Evolutionary conservation across 92 coral and sea anemone species (phyloP).

Genomic region (Zoanthus sansibaricus): DNA sequence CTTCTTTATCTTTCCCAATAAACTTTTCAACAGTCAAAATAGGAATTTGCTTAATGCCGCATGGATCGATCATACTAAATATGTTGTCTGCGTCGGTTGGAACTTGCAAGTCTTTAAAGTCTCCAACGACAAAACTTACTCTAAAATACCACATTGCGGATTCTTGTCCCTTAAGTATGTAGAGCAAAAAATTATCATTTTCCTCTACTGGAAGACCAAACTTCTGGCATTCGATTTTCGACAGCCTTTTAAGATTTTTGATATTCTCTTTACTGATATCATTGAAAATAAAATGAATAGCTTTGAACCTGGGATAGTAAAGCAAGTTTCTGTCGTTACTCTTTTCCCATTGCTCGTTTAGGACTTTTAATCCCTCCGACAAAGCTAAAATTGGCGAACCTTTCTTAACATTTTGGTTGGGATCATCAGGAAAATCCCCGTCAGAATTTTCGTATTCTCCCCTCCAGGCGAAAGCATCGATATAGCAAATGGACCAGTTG

Average conservation of each 20-base stretch:
- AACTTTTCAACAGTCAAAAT: background rate
- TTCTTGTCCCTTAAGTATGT: background rate
- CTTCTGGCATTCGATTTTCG: background rate
- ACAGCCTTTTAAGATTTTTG: background rate
- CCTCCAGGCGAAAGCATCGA: conserved; percentile 27
- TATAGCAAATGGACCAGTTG: conserved; percentile 17
- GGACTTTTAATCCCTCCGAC: background rate
- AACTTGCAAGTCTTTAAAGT: background rate
- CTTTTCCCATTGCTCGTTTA: background rate
- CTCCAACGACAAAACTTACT: conserved; percentile 14
- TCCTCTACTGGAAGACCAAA: background rate
- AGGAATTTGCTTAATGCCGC: conserved; percentile 27
- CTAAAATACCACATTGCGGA: background rate
- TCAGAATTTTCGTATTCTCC: background rate
- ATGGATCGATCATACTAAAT: conserved; percentile 25
- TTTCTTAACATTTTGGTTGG: too few species aligned
- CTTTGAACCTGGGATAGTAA: background rate
- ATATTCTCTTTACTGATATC: background rate
- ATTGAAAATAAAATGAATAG: conserved; percentile 17
- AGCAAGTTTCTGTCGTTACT: background rate
- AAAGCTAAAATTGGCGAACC: conserved; percentile 32
- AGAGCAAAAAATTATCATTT: too few species aligned
- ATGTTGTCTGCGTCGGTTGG: background rate
- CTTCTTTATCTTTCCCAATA: background rate
- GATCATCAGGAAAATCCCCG: background rate